Evolutionary conservation across 2,113 vertebrate genomes (phyloP), one percentile per base, ranked within the genome.

Genomic region (Cochlearius cochlearius): DNA sequence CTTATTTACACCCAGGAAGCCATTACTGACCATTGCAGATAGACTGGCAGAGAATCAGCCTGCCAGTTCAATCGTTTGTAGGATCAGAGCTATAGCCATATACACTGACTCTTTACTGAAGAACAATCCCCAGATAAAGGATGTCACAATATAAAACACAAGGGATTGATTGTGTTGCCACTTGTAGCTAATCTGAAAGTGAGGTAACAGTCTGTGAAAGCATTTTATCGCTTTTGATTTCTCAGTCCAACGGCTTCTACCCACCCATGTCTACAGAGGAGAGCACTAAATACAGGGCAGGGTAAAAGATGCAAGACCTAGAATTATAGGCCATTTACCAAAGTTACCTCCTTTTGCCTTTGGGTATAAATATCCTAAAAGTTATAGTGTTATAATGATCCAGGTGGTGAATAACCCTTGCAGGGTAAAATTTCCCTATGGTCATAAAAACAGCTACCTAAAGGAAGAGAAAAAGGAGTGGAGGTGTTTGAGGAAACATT

Each of bases 241-340:
- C 86, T 94, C 76, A 93, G 55, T 69, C 86, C 81, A 91, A 78
- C 23, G 23, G 73, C 73, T 72, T 88, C 55, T 75, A 49, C 30
- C 43, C 29, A 87, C 25, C 41, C 29, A 13, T 39, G n/a, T 36
- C 74, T 41, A 60, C 72, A 82, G 34, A 96, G n/a, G 38, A 96
- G 27, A 90, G 34, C 64, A 91, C 59, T 75, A 94, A 86, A 69
- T 76, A 82, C 50, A 85, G 86, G 78, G 77, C 64, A 92, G 47
- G 68, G 89, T 86, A 27, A 95, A 94, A 98, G 95, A 97, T 58
- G 60, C 77, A 95, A 97, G 69, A 91, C 90, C 93, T 96, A 55
- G 90, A 98, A 98, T 98, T 97, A 97, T 10, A 97, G 83, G 85
- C 43, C 86, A 89, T 96, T 98, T 95, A 95, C 78, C 66, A 74